A percentile compares a stretch with the other conserved stretches of the same genome.
phyloP scores from a whole-genome alignment of 2,888 invertebrate genomes.

The Lasius fuliginosus region DNA sequence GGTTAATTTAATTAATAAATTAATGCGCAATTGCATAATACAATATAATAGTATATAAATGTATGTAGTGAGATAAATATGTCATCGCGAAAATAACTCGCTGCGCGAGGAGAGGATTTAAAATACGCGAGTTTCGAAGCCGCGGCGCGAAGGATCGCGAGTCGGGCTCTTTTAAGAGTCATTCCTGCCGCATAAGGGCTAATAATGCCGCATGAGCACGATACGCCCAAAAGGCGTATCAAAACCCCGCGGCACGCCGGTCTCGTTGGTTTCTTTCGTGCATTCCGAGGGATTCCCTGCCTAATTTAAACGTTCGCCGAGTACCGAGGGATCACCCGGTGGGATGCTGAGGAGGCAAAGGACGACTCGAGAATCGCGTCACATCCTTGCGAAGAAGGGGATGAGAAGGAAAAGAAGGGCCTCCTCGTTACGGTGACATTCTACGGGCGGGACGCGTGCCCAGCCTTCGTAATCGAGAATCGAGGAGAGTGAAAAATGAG shows the following conservation, averaged over 20 bases:
- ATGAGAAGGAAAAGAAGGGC: slow-evolving; percentile 51
- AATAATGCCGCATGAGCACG: slow-evolving; percentile 79
- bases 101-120: slow-evolving; percentile 64
- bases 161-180: slow-evolving; percentile 68
- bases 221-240: slow-evolving; percentile 81
- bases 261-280: slow-evolving; percentile 81
- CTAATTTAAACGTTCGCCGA: slow-evolving; percentile 85
- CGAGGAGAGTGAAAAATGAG: slow-evolving; percentile 69
- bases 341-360: slow-evolving; percentile 67
- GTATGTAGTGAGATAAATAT: not conserved
- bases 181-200: slow-evolving; percentile 81
- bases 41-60: too few relatives aligned
- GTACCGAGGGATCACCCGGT: slow-evolving; percentile 77
- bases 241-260: slow-evolving; percentile 82
- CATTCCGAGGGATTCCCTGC: slow-evolving; percentile 84
- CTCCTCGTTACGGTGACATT: slow-evolving; percentile 86
- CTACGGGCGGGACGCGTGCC: slow-evolving; percentile 85
- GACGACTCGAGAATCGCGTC: slow-evolving; percentile 37
- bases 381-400: slow-evolving; percentile 40
- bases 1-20: not conserved
- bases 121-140: slow-evolving; percentile 68
- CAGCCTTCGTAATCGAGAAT: slow-evolving; percentile 85
- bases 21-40: not conserved
- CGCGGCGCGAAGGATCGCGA: slow-evolving; percentile 73
- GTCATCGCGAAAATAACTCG: slow-evolving; percentile 57